Evolutionary conservation across 2,888 invertebrate species (phyloP).

Genomic region (Caenorhabditis sp.): DNA sequence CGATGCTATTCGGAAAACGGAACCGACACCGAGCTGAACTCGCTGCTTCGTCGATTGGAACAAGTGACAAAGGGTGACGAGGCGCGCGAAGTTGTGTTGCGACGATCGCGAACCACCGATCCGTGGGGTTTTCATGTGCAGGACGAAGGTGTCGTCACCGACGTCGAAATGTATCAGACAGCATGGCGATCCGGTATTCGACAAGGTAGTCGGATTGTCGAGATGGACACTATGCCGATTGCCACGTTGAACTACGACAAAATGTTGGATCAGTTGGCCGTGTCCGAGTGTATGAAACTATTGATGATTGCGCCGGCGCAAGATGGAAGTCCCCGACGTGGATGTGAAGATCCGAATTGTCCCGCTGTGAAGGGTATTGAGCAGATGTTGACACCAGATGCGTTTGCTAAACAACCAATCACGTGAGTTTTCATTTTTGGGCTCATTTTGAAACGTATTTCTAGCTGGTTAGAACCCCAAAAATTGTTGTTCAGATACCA

Average conservation of each 20-base stretch:
- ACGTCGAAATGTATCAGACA: conserved; percentile 80
- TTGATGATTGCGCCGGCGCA: conserved; percentile 62
- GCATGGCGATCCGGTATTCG: conserved; percentile 81
- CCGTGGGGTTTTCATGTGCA: conserved; percentile 67
- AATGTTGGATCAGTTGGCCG: conserved; percentile 59
- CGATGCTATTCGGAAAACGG: conserved; percentile 76
- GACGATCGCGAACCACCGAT: conserved; percentile 57
- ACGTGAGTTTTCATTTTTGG: no score
- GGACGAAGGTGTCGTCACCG: conserved; percentile 83
- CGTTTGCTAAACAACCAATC: conserved; percentile 66
- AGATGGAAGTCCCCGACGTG: conserved; percentile 67
- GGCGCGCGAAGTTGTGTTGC: conserved; percentile 75
- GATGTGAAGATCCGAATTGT: conserved; percentile 64
- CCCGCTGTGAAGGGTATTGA: conserved; percentile 67
- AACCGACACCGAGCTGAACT: conserved; percentile 77
- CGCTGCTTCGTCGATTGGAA: conserved; percentile 82
- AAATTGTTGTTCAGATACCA: conserved; percentile 50
- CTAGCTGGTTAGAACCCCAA: no score
- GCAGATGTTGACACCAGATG: conserved; percentile 65
- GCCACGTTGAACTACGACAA: conserved; percentile 61
- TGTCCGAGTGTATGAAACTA: conserved; percentile 55
- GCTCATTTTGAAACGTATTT: no score
- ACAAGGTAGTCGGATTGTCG: conserved; percentile 87
- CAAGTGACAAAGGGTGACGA: conserved; percentile 79
- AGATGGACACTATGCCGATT: conserved; percentile 72